phyloP scores from a whole-genome alignment of 2,797 vertebrate species.

The Acanthornis magna region DNA sequence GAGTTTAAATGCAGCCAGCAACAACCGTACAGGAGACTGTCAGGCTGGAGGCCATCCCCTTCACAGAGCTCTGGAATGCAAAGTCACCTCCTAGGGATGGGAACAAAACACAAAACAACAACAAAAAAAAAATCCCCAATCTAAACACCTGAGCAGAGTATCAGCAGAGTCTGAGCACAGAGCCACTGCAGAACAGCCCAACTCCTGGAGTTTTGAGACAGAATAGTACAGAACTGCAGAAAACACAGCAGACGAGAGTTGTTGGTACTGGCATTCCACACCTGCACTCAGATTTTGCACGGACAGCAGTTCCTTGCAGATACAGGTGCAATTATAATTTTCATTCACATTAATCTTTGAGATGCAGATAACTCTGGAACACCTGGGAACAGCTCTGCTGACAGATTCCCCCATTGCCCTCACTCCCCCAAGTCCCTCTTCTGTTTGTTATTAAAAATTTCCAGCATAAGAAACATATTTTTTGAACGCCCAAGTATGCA shows the following conservation, averaged over 20 bases:
- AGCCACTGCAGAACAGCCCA: background rate
- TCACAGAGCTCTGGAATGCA: background rate
- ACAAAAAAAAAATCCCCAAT: background rate
- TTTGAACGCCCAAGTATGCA: background rate
- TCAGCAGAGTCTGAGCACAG: background rate
- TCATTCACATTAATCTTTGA: background rate
- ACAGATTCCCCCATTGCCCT: background rate
- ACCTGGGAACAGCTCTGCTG: background rate
- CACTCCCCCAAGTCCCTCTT: background rate
- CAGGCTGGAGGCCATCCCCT: background rate
- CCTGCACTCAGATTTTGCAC: background rate
- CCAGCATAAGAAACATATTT: background rate
- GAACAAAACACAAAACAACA: background rate
- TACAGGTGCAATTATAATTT: background rate
- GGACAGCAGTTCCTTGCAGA: background rate
- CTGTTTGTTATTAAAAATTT: background rate
- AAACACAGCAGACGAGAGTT: background rate
- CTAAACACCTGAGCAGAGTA: background rate
- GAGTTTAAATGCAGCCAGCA: background rate
- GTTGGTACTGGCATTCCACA: background rate
- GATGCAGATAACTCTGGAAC: background rate
- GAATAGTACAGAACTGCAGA: background rate
- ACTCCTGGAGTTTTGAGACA: background rate
- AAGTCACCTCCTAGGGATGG: background rate
- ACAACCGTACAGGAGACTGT: accelerated